Evolutionary conservation across 1,140 invertebrate species (phyloP).

Genomic region (Lutraria rhynchaena): DNA sequence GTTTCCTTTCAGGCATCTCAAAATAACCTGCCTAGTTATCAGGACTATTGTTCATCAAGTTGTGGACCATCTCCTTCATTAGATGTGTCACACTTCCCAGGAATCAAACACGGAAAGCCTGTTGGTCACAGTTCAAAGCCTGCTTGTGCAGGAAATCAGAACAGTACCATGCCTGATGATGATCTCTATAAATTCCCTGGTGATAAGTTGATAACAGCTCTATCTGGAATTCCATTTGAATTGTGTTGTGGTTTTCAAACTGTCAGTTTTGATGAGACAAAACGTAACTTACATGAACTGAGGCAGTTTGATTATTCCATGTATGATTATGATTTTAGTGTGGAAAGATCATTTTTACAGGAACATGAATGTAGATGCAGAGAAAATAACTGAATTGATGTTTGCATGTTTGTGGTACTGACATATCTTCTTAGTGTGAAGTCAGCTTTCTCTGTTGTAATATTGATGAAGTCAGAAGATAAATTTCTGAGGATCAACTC

Average conservation of each 20-base stretch:
- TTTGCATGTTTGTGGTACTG: too few relatives aligned
- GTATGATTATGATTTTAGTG: conserved; percentile 45
- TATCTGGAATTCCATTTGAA: conserved; percentile 37
- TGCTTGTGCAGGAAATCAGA: not conserved
- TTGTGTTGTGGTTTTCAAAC: conserved; percentile 5
- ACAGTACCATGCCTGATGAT: not conserved
- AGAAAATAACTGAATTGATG: conserved; percentile 1
- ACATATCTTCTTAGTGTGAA: too few relatives aligned
- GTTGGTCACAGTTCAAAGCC: conserved; percentile 5
- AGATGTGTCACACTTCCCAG: conserved; percentile 25
- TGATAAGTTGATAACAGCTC: not conserved
- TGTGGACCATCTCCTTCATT: conserved; percentile 14
- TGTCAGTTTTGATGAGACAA: not conserved
- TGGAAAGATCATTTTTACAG: conserved; percentile 33
- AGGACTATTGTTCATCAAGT: not conserved
- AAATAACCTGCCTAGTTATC: conserved; percentile 9
- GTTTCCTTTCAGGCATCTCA: conserved; percentile 10
- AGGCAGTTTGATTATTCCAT: conserved; percentile 6
- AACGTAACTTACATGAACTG: conserved; percentile 4
- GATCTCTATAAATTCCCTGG: not conserved
- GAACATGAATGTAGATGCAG: conserved; percentile 13
- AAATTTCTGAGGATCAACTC: too few relatives aligned
- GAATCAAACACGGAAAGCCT: conserved; percentile 36
- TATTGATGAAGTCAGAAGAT: too few relatives aligned
- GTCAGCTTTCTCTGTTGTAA: too few relatives aligned